Percentiles rank a stretch among this genome's conserved stretches.
phyloP scores from a whole-genome alignment of 2,888 invertebrate genomes.

The Pilophorus perplexus region DNA sequence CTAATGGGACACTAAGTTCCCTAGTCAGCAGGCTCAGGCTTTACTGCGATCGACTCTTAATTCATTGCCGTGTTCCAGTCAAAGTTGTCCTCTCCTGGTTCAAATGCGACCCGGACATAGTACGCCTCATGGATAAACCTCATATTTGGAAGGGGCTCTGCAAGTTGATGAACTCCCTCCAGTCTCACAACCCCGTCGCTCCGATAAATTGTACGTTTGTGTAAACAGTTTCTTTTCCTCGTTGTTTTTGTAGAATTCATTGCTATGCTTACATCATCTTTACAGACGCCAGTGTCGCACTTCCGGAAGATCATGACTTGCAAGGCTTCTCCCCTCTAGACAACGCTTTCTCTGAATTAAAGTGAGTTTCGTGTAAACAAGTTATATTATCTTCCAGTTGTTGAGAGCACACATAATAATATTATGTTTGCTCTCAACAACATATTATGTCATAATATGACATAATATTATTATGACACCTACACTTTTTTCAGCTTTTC shows the following conservation, averaged over 20 bases:
- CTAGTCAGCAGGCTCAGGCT: too few species aligned
- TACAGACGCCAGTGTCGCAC: conserved; percentile 63
- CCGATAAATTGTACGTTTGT: conserved; percentile 52
- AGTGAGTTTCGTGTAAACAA: conserved; percentile 22
- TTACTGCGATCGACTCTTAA: too few species aligned
- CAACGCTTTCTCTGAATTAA: conserved; percentile 59
- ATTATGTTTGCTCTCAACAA: too few species aligned
- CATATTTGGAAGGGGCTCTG: conserved; percentile 79
- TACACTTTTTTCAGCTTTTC: conserved; percentile 49
- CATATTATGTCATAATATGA: too few species aligned
- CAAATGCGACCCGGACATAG: conserved; percentile 57
- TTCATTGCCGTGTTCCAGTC: conserved; percentile 54
- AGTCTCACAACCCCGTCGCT: conserved; percentile 56
- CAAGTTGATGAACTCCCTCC: conserved; percentile 68
- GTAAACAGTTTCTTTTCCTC: background rate
- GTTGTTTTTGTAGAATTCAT: background rate
- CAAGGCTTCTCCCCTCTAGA: conserved; percentile 75
- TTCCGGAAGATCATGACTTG: conserved; percentile 76
- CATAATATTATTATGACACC: too few species aligned
- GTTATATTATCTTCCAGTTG: too few species aligned
- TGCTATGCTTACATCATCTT: conserved; percentile 30
- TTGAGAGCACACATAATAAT: too few species aligned
- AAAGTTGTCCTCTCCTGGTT: conserved; percentile 76
- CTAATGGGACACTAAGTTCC: too few species aligned
- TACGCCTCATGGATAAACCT: conserved; percentile 57